Evolutionary conservation across 2,888 invertebrate genomes (phyloP).

Genomic region (Augiades crinisus): DNA sequence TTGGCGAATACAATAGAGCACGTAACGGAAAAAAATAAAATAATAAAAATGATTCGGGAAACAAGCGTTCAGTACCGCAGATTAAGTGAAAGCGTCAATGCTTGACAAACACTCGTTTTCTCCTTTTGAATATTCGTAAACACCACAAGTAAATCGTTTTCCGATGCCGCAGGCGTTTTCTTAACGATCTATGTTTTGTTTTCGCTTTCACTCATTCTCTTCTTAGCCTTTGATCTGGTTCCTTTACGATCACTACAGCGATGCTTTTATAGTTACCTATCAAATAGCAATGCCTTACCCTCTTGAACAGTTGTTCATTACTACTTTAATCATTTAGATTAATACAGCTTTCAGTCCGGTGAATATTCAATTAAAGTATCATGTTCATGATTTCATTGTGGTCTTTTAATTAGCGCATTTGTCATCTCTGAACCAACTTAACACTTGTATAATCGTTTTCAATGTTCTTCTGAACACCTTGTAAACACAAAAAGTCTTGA

Average conservation of each 20-base stretch:
- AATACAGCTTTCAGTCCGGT: too few species aligned
- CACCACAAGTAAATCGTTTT: constrained; percentile 33
- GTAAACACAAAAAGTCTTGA: constrained; percentile 7
- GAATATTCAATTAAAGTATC: too few species aligned
- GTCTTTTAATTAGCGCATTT: too few species aligned
- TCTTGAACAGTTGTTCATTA: too few species aligned
- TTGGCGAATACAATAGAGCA: constrained; percentile 4
- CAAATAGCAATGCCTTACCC: too few species aligned
- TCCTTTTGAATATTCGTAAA: constrained; percentile 30
- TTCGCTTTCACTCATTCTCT: constrained; percentile 29
- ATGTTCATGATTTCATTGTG: too few species aligned
- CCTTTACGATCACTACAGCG: constrained; percentile 7
- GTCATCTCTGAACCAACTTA: too few species aligned
- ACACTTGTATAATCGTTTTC: neutral
- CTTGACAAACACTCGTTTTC: constrained; percentile 32
- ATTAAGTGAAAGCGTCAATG: constrained; percentile 30
- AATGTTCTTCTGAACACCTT: constrained; percentile 1
- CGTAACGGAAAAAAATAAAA: constrained; percentile 11
- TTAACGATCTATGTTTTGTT: constrained; percentile 15
- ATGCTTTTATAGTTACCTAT: constrained; percentile 5
- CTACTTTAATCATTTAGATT: too few species aligned
- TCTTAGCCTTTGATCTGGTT: constrained; percentile 15
- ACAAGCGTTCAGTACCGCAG: constrained; percentile 5
- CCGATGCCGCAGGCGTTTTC: constrained; percentile 19
- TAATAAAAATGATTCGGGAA: constrained; percentile 8